These are phyloP conservation scores for Gallinago paraguaiae DNA, from an alignment of 2,113 vertebrate genomes.

Conservation along the genomic window DNA sequence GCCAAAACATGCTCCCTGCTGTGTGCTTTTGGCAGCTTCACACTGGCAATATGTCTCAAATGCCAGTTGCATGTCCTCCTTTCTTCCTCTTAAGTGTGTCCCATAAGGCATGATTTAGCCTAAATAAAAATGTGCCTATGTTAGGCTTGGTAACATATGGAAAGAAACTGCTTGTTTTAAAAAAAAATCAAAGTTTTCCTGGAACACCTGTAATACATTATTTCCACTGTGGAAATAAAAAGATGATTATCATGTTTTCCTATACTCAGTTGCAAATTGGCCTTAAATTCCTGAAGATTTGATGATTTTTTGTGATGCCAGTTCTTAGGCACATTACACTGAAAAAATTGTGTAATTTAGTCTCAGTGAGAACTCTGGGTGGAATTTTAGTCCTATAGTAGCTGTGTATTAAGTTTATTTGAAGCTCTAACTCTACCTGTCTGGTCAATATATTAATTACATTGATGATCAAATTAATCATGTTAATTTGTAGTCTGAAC, in stretches of 20 bases:
- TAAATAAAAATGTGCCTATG: conserved; percentile 17
- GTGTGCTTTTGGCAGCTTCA: conserved; percentile 59
- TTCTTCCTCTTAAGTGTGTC: conserved; percentile 23
- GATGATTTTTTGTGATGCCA: background rate
- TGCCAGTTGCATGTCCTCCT: conserved; percentile 55
- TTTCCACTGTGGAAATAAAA: background rate
- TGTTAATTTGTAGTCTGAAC: background rate
- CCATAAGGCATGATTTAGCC: conserved; percentile 27
- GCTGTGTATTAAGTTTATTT: background rate
- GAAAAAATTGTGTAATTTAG: background rate
- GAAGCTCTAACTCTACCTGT: background rate
- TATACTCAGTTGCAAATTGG: background rate
- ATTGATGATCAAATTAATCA: background rate
- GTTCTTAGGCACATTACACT: background rate
- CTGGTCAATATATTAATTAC: background rate
- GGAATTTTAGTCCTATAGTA: background rate
- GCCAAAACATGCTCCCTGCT: conserved; percentile 64
- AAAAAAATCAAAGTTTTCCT: background rate
- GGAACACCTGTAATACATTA: background rate
- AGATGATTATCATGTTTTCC: background rate
- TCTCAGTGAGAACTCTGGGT: background rate
- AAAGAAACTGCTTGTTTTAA: background rate
- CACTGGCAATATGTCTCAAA: conserved; percentile 42
- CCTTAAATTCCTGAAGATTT: background rate
- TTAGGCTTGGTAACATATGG: background rate